Evolutionary conservation across 2,888 invertebrate genomes (phyloP).

Genomic region (Yponomeuta cagnagella): DNA sequence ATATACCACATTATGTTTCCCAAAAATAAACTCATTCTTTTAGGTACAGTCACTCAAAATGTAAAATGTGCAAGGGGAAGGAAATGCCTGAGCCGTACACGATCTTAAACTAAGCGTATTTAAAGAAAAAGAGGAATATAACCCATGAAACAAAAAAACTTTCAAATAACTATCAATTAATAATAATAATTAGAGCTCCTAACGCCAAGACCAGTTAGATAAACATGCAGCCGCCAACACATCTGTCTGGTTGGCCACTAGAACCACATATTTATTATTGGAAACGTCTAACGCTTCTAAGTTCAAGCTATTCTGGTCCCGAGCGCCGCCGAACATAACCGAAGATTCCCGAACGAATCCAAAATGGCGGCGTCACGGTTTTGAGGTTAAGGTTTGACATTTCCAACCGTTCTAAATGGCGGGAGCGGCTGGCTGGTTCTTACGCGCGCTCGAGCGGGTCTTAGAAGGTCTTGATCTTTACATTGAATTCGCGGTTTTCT

Average conservation of each 20-base stretch:
- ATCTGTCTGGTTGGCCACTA: neutral
- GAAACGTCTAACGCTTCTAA: neutral
- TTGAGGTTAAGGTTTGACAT: constrained; percentile 76
- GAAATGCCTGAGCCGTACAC: too few relatives aligned
- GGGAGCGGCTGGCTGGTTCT: constrained; percentile 52
- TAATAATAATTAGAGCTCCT: too few relatives aligned
- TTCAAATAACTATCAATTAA: too few relatives aligned
- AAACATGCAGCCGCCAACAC: too few relatives aligned
- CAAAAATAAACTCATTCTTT: too few relatives aligned
- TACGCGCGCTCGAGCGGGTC: constrained; percentile 34
- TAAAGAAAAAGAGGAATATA: too few relatives aligned
- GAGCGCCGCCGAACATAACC: constrained; percentile 45
- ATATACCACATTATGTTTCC: too few relatives aligned
- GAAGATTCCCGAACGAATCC: constrained; percentile 35
- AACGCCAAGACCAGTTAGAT: too few relatives aligned
- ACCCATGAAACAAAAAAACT: too few relatives aligned
- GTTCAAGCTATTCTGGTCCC: constrained; percentile 23
- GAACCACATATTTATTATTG: neutral
- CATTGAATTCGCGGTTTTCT: constrained; percentile 46
- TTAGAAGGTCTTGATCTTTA: constrained; percentile 68
- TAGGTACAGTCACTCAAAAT: too few relatives aligned
- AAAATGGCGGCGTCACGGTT: constrained; percentile 70
- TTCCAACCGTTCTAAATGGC: constrained; percentile 42
- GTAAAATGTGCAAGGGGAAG: too few relatives aligned
- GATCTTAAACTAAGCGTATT: too few relatives aligned